Evolutionary conservation across 2,113 vertebrate species (phyloP).

Genomic region (Anolis sagrei): DNA sequence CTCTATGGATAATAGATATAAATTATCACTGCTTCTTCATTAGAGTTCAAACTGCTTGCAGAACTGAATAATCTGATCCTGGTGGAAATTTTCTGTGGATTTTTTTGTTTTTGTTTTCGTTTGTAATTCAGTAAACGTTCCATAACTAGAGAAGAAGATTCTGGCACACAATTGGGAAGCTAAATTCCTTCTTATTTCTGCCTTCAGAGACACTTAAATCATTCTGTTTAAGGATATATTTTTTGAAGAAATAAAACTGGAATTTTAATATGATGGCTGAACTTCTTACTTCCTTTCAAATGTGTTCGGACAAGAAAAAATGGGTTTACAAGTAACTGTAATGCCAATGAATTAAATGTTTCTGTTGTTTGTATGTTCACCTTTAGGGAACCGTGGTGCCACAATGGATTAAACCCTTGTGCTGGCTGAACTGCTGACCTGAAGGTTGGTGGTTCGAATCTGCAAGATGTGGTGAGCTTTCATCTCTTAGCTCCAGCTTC

Average conservation of each 20-base stretch:
- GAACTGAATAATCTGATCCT: not conserved
- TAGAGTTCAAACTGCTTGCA: not conserved
- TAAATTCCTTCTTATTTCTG: not conserved
- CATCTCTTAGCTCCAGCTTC: too few relatives aligned
- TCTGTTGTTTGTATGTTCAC: rapidly evolving
- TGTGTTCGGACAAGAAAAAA: not conserved
- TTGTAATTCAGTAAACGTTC: not conserved
- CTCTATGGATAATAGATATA: not conserved
- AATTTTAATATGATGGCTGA: not conserved
- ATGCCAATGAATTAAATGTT: not conserved
- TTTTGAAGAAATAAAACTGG: not conserved
- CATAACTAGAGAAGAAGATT: not conserved
- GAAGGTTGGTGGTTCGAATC: too few relatives aligned
- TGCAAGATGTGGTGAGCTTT: too few relatives aligned
- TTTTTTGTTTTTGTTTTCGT: not conserved
- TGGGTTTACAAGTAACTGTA: not conserved
- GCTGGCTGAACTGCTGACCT: too few relatives aligned
- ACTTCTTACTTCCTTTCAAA: not conserved
- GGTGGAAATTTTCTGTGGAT: not conserved
- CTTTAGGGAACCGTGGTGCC: too few relatives aligned
- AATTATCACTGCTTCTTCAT: not conserved
- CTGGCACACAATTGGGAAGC: not conserved
- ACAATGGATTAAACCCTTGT: too few relatives aligned
- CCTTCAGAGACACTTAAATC: not conserved
- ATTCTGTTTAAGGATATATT: not conserved